Base-by-base conservation (phyloP, 1,140 invertebrate genomes). In the Procambarus virginalis region DNA sequence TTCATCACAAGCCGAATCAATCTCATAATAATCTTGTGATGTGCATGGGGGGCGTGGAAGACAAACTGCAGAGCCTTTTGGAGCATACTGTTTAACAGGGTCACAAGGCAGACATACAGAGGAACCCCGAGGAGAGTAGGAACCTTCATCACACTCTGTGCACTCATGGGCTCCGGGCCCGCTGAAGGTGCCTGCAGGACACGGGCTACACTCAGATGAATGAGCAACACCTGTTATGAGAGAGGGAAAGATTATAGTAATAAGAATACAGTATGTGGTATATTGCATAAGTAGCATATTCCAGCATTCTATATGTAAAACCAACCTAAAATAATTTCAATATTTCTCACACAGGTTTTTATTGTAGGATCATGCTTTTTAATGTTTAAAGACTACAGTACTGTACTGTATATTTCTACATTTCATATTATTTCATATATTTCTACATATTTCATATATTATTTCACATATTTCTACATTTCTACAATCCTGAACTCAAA, bases 151-250 rank as follows among this genome's bases (percentile, higher is more conserved):
- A 93, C 96, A 96, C 6, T 93, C 93, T 8, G 93, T 91, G 92
- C 96, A 96, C 45, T 93, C 92, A 2, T 93, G 92, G 5, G 95
- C 93, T 4, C 94, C 95, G 51, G 91, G 92, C 45, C 92, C 93
- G 84, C 94, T 95, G 93, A 94, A 95, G 6, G 94, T 95, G 12
- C 96, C 96, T 22, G 94, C 93, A 45, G 93, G 93, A 93, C 96
- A 96, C 60, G 94, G 94, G 17, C 94, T 94, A 92, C 96, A 96
- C 86, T 94, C 94, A 0, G 95, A 95, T 20, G 95, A 95, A 92
- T 95, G 96, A 9, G 95, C 95, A 46, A 96, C 94, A 77, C 95
- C 95, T 95, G 91, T 84, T 10, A 73, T 8, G 34, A 73, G 68
- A 34, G n/a, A 73, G 9, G 6, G 14, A 34, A 34, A 34, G 34